phyloP scores from a whole-genome alignment of 2,797 vertebrate species.

The Columba guinea region DNA sequence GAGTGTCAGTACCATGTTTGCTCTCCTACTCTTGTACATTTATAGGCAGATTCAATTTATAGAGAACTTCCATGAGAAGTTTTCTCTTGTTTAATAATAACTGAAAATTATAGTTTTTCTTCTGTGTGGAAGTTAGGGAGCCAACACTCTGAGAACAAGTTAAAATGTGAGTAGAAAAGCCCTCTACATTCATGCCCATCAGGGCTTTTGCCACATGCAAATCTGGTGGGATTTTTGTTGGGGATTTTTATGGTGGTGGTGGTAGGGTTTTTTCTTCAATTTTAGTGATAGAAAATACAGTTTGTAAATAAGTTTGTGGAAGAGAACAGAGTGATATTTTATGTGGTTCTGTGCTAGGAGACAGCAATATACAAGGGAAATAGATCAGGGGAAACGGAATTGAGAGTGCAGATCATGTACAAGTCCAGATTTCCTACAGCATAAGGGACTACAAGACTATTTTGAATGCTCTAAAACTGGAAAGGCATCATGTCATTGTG shows the following conservation, averaged over 20 bases:
- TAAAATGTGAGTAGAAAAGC: neutral
- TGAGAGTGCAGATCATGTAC: neutral
- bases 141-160: neutral
- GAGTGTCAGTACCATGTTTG: neutral
- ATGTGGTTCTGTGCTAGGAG: neutral
- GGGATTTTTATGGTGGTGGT: no score
- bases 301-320: neutral
- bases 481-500: neutral
- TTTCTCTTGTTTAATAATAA: neutral
- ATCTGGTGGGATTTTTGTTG: neutral
- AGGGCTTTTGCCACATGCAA: neutral
- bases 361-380: neutral
- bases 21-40: neutral
- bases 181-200: rapidly evolving
- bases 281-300: neutral
- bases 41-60: neutral
- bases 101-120: neutral
- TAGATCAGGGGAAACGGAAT: neutral
- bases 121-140: neutral
- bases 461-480: neutral
- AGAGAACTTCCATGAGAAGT: neutral
- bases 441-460: neutral
- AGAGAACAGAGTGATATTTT: neutral
- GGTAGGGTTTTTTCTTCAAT: neutral
- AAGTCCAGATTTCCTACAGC: neutral